Base-by-base conservation (phyloP, 1,140 invertebrate genomes). In the Drosophila cardini region DNA sequence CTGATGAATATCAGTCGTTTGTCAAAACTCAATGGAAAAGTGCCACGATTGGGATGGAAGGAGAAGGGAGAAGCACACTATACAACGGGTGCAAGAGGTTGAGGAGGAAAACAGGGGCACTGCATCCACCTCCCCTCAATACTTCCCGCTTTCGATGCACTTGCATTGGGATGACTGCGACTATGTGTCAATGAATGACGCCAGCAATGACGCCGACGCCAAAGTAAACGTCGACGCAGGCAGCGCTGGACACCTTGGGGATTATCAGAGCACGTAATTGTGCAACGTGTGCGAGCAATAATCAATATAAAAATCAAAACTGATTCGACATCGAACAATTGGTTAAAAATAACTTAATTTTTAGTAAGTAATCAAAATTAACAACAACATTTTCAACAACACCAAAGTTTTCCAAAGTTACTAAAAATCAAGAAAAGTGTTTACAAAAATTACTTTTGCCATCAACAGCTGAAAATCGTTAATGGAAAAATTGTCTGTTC, bases 1-100 rank as follows among this genome's bases (percentile, higher is more conserved):
- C 80, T 87, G 84, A 87, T 87, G 84, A 89, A 87, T 87, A 85
- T 87, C 84, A 87, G 84, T 87, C 84, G 84, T 87, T 87, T 87
- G 84, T 87, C 84, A 87, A 89, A 87, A 86, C 83, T 80, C 83
- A 76, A 80, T 89, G 84, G 76, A 73, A 86, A 87, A 86, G 75
- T 82, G 83, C 76, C 72, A 73, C 56, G 69, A 52, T 13, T 73
- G 62, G 30, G 16, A 36, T 13, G 26, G 26, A 18, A n/a, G n/a
- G 11, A 21, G 0, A 38, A 45, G 10, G 52, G 15, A 34, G 61
- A 0, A 21, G 21, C 21, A 21, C 21, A 21, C 21, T 21, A 4
- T 21, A 21, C 1, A 4, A 5, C 21, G 21, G 43, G 50, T n/a
- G 21, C 16, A 7, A 48, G n/a, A 13, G 1, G 1, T 21, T 16